A percentile compares a stretch with the other conserved stretches of the same genome.
Evolutionary conservation across 2,113 vertebrate species (phyloP).

Genomic region (sheep (Ovis aries)): ARS-UI_Ramb_v3.0 NC_056065.1:56411501-56412000

Average conservation of each 20-base stretch:
- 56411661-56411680: conserved; percentile 29
- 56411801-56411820: background rate
- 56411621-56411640: conserved; percentile 56
- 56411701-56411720: background rate
- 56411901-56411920: background rate
- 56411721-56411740: conserved; percentile 1
- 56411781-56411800: background rate
- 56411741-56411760: background rate
- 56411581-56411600: background rate
- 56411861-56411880: background rate
- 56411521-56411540: background rate
- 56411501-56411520: background rate
- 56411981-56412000: background rate
- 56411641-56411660: conserved; percentile 53
- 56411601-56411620: conserved; percentile 46
- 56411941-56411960: too few species aligned
- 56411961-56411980: background rate
- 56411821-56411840: background rate
- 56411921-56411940: background rate
- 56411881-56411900: background rate
- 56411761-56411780: background rate
- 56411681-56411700: background rate
- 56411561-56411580: background rate
- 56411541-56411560: background rate
- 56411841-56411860: background rate